Conservation (phyloP, 2,113 vertebrate species). For the Procavia capensis region DNA sequence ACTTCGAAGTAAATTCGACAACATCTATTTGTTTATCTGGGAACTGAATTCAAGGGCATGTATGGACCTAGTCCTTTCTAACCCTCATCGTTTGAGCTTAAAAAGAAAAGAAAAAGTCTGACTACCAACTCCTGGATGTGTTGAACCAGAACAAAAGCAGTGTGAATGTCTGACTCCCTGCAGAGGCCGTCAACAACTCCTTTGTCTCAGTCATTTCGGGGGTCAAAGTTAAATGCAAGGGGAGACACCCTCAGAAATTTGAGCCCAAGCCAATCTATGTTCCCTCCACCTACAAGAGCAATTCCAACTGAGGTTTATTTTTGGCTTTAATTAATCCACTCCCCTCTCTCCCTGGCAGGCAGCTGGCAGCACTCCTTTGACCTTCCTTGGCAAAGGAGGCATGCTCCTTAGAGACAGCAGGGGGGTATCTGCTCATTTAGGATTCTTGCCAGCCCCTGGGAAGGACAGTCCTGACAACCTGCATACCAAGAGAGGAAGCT, state of each 20-base stretch:
- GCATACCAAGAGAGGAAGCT: neutral
- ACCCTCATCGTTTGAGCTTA: neutral
- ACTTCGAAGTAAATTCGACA: neutral
- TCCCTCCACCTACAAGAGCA: neutral
- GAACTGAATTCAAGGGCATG: neutral
- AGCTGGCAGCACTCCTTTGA: neutral
- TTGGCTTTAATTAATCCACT: conserved; percentile 53
- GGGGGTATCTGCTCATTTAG: neutral
- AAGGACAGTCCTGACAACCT: neutral
- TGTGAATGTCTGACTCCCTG: neutral
- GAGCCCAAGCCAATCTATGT: neutral
- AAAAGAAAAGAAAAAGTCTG: neutral
- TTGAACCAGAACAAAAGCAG: conserved; percentile 6
- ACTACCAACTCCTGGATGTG: conserved; percentile 21
- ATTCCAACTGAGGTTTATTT: conserved; percentile 12
- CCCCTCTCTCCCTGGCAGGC: neutral
- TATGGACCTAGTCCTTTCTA: neutral
- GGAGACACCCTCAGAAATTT: conserved; percentile 23
- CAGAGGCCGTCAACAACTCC: neutral
- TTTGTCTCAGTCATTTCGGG: neutral
- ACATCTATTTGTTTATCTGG: neutral
- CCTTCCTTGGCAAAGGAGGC: neutral
- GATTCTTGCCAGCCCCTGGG: neutral
- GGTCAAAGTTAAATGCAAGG: conserved; percentile 53
- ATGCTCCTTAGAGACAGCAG: neutral